phyloP scores from a whole-genome alignment of 2,888 invertebrate species.

The Ichneumoninae sp. region DNA sequence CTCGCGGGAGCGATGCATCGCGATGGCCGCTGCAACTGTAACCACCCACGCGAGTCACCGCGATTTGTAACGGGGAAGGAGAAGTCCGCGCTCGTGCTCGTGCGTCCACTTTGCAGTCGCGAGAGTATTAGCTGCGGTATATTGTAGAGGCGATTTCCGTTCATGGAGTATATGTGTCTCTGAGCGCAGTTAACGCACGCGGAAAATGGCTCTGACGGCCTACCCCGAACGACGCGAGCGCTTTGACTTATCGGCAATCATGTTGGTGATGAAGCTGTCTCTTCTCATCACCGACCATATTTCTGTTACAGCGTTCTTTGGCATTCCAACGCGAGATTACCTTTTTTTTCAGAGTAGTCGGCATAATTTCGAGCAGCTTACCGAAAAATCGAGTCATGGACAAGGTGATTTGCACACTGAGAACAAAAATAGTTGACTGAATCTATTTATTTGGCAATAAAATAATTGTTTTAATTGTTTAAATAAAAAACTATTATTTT shows the following conservation, averaged over 20 bases:
- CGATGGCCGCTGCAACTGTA: conserved; percentile 65
- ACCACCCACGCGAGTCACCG: conserved; percentile 65
- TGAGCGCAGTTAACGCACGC: background rate
- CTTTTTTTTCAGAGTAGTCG: background rate
- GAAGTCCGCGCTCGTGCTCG: conserved; percentile 24
- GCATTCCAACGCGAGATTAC: background rate
- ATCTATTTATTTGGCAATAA: no score
- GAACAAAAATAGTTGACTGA: no score
- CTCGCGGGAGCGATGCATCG: conserved; percentile 55
- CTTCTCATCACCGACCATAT: conserved; percentile 24
- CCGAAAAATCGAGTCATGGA: background rate
- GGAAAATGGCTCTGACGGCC: conserved; percentile 63
- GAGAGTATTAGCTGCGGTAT: conserved; percentile 39
- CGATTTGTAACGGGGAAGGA: conserved; percentile 57
- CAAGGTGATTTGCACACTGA: background rate
- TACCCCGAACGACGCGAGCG: conserved; percentile 43
- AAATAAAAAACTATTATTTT: no score
- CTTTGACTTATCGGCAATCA: conserved; percentile 63
- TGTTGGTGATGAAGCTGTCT: conserved; percentile 23
- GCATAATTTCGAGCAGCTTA: background rate
- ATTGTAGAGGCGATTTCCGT: background rate
- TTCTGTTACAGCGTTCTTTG: background rate
- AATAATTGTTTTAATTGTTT: no score
- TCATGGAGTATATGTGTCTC: conserved; percentile 3
- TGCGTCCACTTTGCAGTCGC: conserved; percentile 44